These are phyloP conservation scores for Ctenochaetus hawaiiensis DNA, from an alignment of 2,797 vertebrate species.

Conservation along the genomic window DNA sequence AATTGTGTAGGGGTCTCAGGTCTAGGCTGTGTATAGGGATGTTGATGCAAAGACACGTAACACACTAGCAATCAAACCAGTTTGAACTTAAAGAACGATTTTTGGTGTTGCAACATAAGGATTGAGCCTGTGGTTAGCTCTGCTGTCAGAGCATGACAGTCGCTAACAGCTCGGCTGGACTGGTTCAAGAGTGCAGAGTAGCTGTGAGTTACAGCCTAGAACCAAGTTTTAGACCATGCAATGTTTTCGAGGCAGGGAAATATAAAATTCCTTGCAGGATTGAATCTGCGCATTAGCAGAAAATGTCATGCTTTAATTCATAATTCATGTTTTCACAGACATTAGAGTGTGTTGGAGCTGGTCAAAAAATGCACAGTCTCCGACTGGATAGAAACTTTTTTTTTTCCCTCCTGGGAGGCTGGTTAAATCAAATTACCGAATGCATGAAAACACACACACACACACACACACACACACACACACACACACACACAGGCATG, in stretches of 20 bases:
- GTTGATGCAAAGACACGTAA: neutral
- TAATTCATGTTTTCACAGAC: constrained; percentile 51
- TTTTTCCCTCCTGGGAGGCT: constrained; percentile 8
- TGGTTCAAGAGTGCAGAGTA: constrained; percentile 12
- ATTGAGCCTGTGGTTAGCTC: neutral
- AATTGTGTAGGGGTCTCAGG: neutral
- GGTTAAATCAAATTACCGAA: constrained; percentile 23
- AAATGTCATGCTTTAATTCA: constrained; percentile 53
- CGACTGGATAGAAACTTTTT: constrained; percentile 7
- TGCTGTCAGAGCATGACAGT: constrained; percentile 16
- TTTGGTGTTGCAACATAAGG: too few species aligned
- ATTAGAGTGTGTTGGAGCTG: constrained; percentile 37
- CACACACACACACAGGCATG: neutral
- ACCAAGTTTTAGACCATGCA: constrained; percentile 24
- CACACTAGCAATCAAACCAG: neutral
- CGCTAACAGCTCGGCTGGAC: constrained; percentile 15
- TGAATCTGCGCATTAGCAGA: constrained; percentile 34
- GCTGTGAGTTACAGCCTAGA: constrained; percentile 16
- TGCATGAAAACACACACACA: neutral
- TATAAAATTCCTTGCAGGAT: constrained; percentile 28
- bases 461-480: neutral
- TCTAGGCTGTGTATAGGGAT: neutral
- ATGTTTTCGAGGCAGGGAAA: constrained; percentile 39
- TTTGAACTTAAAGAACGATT: too few species aligned
- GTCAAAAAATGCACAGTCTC: constrained; percentile 33